Conservation (phyloP, 2,797 vertebrate species). For the Linurgus olivaceus region DNA sequence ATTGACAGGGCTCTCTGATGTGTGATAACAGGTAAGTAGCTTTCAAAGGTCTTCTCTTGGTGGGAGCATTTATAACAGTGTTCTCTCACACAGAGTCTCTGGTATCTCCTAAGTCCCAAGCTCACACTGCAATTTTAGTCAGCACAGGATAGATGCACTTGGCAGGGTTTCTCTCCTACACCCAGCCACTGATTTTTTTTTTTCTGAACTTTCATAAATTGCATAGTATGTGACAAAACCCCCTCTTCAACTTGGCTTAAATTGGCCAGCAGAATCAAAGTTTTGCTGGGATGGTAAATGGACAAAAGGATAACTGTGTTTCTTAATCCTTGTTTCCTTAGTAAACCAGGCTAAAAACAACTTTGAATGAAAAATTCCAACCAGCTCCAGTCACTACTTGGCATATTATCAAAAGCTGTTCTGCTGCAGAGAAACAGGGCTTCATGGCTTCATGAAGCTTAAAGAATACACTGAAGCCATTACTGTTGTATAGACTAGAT, state of each 20-base stretch:
- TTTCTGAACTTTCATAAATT: neutral
- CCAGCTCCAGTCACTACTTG: slow-evolving; percentile 15
- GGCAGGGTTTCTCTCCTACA: neutral
- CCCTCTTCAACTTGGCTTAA: neutral
- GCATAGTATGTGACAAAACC: neutral
- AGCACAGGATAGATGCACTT: neutral
- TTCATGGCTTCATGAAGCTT: neutral
- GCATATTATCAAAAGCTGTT: slow-evolving; percentile 1
- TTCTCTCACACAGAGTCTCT: neutral
- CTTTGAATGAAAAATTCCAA: slow-evolving; percentile 49
- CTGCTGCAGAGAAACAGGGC: neutral
- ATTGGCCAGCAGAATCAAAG: neutral
- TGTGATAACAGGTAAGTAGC: neutral
- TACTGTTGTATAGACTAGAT: neutral
- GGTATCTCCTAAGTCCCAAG: neutral
- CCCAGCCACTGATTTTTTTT: neutral
- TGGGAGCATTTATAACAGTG: neutral
- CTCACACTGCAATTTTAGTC: neutral
- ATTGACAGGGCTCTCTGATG: neutral
- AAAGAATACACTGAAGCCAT: neutral
- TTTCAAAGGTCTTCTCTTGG: neutral
- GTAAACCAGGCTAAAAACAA: slow-evolving; percentile 16
- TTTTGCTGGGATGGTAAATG: neutral
- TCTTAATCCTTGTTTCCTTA: neutral
- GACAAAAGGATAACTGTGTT: neutral